phyloP scores from a whole-genome alignment of 2,113 vertebrate species.

The Megaleporinus macrocephalus region DNA sequence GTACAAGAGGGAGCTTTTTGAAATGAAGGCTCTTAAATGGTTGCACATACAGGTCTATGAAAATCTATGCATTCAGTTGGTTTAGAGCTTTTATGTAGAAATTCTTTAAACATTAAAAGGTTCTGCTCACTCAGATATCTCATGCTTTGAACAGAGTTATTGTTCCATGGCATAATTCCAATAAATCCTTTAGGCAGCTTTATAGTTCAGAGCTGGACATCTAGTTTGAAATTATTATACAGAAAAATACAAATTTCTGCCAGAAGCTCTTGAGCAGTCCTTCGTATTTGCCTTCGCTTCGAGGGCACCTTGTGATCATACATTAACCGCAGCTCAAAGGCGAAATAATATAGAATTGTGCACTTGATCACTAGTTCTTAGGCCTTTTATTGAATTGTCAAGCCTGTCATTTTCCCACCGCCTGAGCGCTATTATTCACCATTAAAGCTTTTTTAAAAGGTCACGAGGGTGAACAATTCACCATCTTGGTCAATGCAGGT shows the following conservation, averaged over 20 bases:
- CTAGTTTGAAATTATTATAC: not conserved
- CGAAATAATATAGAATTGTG: not conserved
- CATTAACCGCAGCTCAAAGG: not conserved
- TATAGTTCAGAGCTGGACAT: no score
- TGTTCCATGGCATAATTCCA: no score
- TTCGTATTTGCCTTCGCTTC: constrained; percentile 1
- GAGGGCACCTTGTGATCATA: not conserved
- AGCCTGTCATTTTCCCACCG: not conserved
- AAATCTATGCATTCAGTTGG: no score
- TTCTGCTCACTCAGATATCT: not conserved
- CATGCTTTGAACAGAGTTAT: not conserved
- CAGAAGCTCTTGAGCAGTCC: not conserved
- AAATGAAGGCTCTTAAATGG: no score
- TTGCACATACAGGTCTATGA: no score
- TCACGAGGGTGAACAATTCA: not conserved
- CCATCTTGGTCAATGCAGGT: not conserved
- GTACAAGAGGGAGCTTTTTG: no score
- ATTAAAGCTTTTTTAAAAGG: not conserved
- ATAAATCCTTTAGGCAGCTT: no score
- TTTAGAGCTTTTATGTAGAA: no score
- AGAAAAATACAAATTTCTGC: not conserved
- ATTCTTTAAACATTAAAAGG: no score
- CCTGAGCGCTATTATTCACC: constrained; percentile 1
- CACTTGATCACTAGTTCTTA: not conserved
- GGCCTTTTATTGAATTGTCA: constrained; percentile 1